Conservation (phyloP, 1,140 invertebrate species). For the Phthorimaea operculella region DNA sequence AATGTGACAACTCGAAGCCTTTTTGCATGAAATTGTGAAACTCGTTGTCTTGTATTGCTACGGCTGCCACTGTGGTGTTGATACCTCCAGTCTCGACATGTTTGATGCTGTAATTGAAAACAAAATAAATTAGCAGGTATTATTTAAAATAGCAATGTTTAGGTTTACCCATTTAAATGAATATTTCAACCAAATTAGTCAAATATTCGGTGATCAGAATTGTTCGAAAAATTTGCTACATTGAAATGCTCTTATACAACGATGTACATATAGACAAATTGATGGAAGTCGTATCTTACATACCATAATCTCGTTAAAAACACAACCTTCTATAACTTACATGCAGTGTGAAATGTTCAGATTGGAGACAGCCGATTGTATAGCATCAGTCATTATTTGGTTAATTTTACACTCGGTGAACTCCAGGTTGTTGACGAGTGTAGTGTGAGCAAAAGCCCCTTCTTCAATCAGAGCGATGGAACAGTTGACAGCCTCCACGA, state of each 20-base stretch:
- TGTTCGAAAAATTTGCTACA: too few relatives aligned
- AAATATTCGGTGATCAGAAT: too few relatives aligned
- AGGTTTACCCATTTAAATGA: too few relatives aligned
- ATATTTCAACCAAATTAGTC: too few relatives aligned
- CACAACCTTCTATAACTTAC: slow-evolving; percentile 56
- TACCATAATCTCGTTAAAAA: too few relatives aligned
- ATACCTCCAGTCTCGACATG: slow-evolving; percentile 72
- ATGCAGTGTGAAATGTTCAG: slow-evolving; percentile 74
- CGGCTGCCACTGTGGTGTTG: slow-evolving; percentile 71
- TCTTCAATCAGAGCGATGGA: slow-evolving; percentile 70
- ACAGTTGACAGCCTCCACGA: slow-evolving; percentile 72
- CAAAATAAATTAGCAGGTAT: neutral
- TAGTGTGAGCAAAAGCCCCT: slow-evolving; percentile 73
- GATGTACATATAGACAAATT: too few relatives aligned
- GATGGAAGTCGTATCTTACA: too few relatives aligned
- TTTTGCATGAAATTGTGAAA: slow-evolving; percentile 68
- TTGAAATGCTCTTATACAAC: too few relatives aligned
- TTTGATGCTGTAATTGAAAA: slow-evolving; percentile 69
- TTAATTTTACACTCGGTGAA: slow-evolving; percentile 71
- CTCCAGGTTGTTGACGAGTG: slow-evolving; percentile 71
- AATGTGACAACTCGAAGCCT: slow-evolving; percentile 71
- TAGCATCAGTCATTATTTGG: slow-evolving; percentile 69
- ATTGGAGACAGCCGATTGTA: slow-evolving; percentile 73
- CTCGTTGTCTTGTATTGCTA: slow-evolving; percentile 71
- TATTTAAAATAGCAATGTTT: too few relatives aligned